Conservation (phyloP, 2,113 vertebrate species). For the Daboia siamensis region DNA sequence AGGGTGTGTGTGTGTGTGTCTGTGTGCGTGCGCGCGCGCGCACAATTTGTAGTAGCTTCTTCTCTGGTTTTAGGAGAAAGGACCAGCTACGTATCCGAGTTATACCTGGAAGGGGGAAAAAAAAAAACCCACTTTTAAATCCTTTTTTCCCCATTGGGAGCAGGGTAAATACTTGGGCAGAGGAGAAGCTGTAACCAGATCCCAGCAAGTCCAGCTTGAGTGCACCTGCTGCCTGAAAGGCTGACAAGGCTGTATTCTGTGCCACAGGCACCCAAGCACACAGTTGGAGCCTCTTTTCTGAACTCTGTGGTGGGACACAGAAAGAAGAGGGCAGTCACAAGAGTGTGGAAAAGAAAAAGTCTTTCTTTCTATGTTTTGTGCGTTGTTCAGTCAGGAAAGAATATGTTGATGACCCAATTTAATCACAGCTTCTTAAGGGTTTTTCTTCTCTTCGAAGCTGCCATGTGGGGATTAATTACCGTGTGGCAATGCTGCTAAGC, state of each 20-base stretch:
- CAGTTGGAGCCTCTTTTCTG: too few relatives aligned
- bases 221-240: background rate
- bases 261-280: background rate
- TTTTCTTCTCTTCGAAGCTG: background rate
- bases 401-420: background rate
- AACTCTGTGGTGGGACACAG: background rate
- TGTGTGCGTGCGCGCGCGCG: accelerated
- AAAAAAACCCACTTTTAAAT: too few relatives aligned
- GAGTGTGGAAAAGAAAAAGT: background rate
- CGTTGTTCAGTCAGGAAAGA: background rate
- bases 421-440: background rate
- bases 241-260: background rate
- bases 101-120: background rate
- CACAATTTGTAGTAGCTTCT: too few relatives aligned
- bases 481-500: background rate
- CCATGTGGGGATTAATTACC: background rate
- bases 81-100: background rate
- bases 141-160: too few relatives aligned
- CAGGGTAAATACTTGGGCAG: background rate
- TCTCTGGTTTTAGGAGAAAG: background rate
- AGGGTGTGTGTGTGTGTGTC: background rate
- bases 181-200: background rate
- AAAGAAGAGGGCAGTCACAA: background rate
- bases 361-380: background rate
- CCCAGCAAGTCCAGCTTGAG: background rate